Conservation (phyloP, 2,113 vertebrate species). For the Ammospiza caudacuta region DNA sequence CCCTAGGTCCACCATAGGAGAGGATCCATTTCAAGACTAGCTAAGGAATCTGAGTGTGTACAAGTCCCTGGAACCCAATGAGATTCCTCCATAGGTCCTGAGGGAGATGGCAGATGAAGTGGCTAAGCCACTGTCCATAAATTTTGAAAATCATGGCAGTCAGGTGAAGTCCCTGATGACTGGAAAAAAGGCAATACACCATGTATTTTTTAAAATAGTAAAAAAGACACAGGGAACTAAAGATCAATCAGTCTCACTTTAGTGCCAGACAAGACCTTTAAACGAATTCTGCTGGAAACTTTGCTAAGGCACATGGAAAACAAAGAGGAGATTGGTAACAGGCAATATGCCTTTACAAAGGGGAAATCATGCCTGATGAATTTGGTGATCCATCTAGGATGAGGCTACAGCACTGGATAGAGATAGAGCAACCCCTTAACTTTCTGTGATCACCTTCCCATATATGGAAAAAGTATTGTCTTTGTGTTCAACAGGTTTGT, state of each 20-base stretch:
- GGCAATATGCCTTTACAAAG: background rate
- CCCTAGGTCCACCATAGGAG: background rate
- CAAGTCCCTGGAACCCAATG: too few species aligned
- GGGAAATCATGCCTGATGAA: background rate
- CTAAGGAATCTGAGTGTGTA: background rate
- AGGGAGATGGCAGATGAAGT: background rate
- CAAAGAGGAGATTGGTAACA: background rate
- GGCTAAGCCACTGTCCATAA: background rate
- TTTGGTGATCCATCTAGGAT: background rate
- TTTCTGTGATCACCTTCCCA: background rate
- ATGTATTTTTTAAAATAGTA: background rate
- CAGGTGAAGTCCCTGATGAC: background rate
- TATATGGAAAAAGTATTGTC: background rate
- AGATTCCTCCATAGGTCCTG: background rate
- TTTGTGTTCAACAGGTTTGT: background rate
- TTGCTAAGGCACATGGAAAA: background rate
- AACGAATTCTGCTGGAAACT: background rate
- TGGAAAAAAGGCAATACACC: background rate
- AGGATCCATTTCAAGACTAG: background rate
- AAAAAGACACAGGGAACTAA: background rate
- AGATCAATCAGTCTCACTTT: background rate
- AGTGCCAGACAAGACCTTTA: background rate
- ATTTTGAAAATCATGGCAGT: background rate
- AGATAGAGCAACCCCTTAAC: background rate
- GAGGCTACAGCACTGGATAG: background rate